Evolutionary conservation across 2,113 vertebrate genomes (phyloP).

Genomic region (Thamnophis sirtalis): DNA sequence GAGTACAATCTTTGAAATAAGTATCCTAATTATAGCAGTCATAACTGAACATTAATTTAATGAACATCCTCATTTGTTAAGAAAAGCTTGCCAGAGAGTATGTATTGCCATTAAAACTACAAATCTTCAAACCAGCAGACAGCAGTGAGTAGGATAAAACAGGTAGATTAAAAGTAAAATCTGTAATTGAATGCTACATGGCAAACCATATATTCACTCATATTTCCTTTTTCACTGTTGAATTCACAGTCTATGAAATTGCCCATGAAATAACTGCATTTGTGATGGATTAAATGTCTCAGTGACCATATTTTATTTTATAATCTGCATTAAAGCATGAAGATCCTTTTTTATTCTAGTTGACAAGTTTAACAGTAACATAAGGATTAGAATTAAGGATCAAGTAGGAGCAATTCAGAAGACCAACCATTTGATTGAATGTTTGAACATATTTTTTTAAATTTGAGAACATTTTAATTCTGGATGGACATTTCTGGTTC

Average conservation of each 20-base stretch:
- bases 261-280: neutral
- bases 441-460: neutral
- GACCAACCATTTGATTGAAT: neutral
- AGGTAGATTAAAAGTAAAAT: slow-evolving; percentile 36
- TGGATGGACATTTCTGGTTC: neutral
- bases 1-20: slow-evolving; percentile 50
- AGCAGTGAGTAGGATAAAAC: neutral
- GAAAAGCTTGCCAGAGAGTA: slow-evolving; percentile 59
- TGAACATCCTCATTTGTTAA: slow-evolving; percentile 59
- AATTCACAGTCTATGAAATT: neutral
- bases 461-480: neutral
- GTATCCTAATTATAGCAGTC: slow-evolving; percentile 59
- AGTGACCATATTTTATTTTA: neutral
- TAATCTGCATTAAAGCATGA: neutral
- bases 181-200: slow-evolving; percentile 34
- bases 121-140: slow-evolving; percentile 38
- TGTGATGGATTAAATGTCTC: neutral
- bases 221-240: neutral
- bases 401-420: neutral
- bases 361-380: neutral
- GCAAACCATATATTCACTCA: neutral
- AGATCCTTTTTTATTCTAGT: neutral
- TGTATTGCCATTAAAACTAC: slow-evolving; percentile 49
- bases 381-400: neutral
- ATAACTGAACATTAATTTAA: slow-evolving; percentile 58